These are phyloP conservation scores for Mormyrus iriodes DNA, from an alignment of 2,113 vertebrate genomes.

Conservation along the genomic window DNA sequence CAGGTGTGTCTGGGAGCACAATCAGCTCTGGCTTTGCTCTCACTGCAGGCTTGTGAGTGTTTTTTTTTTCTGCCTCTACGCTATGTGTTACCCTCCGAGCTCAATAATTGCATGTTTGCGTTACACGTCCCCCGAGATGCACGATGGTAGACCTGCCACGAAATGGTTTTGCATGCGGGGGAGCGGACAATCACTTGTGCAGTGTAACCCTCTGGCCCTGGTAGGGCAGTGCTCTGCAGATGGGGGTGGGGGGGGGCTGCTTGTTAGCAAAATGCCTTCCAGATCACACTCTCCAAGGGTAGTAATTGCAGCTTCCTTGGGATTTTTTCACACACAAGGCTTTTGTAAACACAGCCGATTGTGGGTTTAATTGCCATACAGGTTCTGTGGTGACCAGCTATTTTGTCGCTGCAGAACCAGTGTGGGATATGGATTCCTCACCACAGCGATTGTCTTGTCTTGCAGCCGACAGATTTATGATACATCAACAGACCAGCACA, in stretches of 20 bases:
- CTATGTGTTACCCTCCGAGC: slow-evolving; percentile 38
- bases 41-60: slow-evolving; percentile 19
- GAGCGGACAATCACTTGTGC: slow-evolving; percentile 12
- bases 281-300: slow-evolving; percentile 42
- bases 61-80: slow-evolving; percentile 25
- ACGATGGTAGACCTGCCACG: slow-evolving; percentile 21
- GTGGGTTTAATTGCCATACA: slow-evolving; percentile 54
- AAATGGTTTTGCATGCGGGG: slow-evolving; percentile 20
- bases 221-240: slow-evolving; percentile 23
- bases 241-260: slow-evolving; percentile 27
- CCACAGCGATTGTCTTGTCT: slow-evolving; percentile 32
- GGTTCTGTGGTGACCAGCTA: slow-evolving; percentile 52
- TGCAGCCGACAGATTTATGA: slow-evolving; percentile 52
- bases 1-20: slow-evolving; percentile 45
- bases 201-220: background rate
- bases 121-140: slow-evolving; percentile 38
- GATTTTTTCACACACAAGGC: slow-evolving; percentile 51
- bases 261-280: slow-evolving; percentile 51
- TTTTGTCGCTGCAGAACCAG: slow-evolving; percentile 38
- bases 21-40: slow-evolving; percentile 53
- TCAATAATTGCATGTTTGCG: slow-evolving; percentile 55
- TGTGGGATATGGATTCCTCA: slow-evolving; percentile 50
- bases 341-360: slow-evolving; percentile 55
- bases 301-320: slow-evolving; percentile 50
- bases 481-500: slow-evolving; percentile 40